phyloP scores from a whole-genome alignment of 2,797 vertebrate species.

The Gallinago stenura region DNA sequence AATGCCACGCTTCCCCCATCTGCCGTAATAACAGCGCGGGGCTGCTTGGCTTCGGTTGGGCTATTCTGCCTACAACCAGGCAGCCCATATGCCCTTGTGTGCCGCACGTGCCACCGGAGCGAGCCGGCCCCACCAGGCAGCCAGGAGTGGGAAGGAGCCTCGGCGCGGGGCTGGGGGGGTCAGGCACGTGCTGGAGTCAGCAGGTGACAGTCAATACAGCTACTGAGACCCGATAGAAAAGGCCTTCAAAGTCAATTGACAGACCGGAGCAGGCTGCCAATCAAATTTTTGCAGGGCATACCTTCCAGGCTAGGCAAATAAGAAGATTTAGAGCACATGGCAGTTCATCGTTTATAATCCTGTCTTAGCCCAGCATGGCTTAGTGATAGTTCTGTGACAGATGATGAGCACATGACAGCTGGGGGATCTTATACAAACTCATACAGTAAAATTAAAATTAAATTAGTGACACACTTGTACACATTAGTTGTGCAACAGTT shows the following conservation, averaged over 20 bases:
- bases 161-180: slow-evolving; percentile 72
- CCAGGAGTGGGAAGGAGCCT: slow-evolving; percentile 43
- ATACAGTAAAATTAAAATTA: slow-evolving; percentile 87
- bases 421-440: slow-evolving; percentile 82
- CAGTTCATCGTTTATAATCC: slow-evolving; percentile 88
- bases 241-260: slow-evolving; percentile 79
- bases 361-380: slow-evolving; percentile 88
- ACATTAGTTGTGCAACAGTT: slow-evolving; percentile 84
- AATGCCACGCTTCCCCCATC: slow-evolving; percentile 89
- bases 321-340: slow-evolving; percentile 90
- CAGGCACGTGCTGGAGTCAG: slow-evolving; percentile 80
- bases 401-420: slow-evolving; percentile 86
- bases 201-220: slow-evolving; percentile 78
- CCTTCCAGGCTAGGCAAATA: slow-evolving; percentile 86
- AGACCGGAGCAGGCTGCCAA: slow-evolving; percentile 76
- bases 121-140: slow-evolving; percentile 30
- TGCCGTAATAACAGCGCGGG: slow-evolving; percentile 80
- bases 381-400: slow-evolving; percentile 86
- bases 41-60: slow-evolving; percentile 83
- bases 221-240: slow-evolving; percentile 64
- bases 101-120: slow-evolving; percentile 81
- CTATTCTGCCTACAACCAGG: slow-evolving; percentile 77
- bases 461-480: slow-evolving; percentile 87
- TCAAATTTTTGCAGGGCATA: slow-evolving; percentile 83
- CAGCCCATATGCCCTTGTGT: slow-evolving; percentile 83